phyloP scores from a whole-genome alignment of 2,797 vertebrate species.

The Cyclura pinguis region DNA sequence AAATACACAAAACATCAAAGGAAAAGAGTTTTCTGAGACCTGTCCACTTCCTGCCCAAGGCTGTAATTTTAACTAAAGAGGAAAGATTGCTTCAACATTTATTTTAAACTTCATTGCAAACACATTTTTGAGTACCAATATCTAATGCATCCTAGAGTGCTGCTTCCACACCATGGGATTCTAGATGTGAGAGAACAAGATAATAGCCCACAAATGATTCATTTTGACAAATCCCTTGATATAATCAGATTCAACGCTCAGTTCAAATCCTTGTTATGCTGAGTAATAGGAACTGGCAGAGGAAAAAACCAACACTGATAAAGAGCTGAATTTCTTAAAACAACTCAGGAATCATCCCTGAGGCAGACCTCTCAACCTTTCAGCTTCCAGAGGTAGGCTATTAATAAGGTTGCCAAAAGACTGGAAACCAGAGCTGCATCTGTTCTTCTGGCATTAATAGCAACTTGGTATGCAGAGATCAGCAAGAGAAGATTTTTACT shows the following conservation, averaged over 20 bases:
- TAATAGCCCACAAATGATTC: conserved; percentile 57
- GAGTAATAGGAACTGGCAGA: conserved; percentile 40
- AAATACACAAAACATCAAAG: conserved; percentile 22
- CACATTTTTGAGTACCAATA: conserved; percentile 36
- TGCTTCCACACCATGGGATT: conserved; percentile 56
- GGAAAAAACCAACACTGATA: conserved; percentile 31
- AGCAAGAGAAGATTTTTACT: not conserved
- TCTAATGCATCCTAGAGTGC: conserved; percentile 51
- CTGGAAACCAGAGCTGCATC: not conserved
- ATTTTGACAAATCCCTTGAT: conserved; percentile 65
- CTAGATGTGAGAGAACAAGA: conserved; percentile 64
- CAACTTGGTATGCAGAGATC: not conserved
- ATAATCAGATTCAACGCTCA: conserved; percentile 59
- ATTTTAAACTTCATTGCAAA: conserved; percentile 61
- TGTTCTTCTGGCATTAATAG: not conserved
- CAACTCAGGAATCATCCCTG: conserved; percentile 11
- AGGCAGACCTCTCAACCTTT: not conserved
- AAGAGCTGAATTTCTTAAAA: conserved; percentile 31
- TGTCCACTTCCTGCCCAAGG: conserved; percentile 54
- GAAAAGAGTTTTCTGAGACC: conserved; percentile 30
- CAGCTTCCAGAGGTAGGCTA: not conserved
- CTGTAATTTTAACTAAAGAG: conserved; percentile 47
- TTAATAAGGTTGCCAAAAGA: not conserved
- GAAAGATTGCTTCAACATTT: conserved; percentile 61
- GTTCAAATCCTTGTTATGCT: conserved; percentile 49